Base-by-base conservation (phyloP, 2,797 vertebrate genomes). In the Pteronotus mesoamericanus region DNA sequence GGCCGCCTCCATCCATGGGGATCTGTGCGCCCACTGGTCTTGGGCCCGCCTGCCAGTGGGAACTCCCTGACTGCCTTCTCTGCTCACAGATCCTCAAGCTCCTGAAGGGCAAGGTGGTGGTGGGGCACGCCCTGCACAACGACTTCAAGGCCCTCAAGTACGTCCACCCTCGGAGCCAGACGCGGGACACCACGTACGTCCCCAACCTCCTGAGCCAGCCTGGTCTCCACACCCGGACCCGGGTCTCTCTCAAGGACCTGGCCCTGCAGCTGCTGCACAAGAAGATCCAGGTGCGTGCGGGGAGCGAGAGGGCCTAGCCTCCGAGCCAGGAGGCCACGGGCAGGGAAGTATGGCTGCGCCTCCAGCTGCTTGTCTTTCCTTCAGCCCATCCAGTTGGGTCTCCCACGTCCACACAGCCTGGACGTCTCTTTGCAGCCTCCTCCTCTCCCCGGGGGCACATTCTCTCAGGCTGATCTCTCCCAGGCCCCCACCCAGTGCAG, bases 41-140 rank as follows among this genome's bases (percentile, higher is more conserved):
- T 11, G 6, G 14, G 37, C 77, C 48, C 8, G 10, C n/a, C 39
- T 57, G 12, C 80, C 15, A 1, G 6, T 2, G 29, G 51, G 44
- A 29, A 6, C 90, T 71, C 42, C 37, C 29, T 0, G 0, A 2
- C 0, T 4, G 66, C 44, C 59, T 94, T 66, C 96, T 46, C n/a
- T 0, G 0, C 39, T 84, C 97, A 15, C 97, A 99, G 99, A 98
- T 99, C 96, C 89, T 99, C 44, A 96, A 98, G 64, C 98, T 99
- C 84, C 98, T 99, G 71, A 98, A 99, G 96, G 99, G 99, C 79
- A 99, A 99, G 97, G 98, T 99, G 78, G 98, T 99, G 26, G 98
- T 99, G 66, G 99, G 99, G 1, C 99, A 99, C 1, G 99, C 99
- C 0, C 42, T 99, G 78, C 98, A 98, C 96, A 98, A 99, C 0